Evolutionary conservation across 2,888 invertebrate species (phyloP).

Genomic region (Melanostoma scalare): DNA sequence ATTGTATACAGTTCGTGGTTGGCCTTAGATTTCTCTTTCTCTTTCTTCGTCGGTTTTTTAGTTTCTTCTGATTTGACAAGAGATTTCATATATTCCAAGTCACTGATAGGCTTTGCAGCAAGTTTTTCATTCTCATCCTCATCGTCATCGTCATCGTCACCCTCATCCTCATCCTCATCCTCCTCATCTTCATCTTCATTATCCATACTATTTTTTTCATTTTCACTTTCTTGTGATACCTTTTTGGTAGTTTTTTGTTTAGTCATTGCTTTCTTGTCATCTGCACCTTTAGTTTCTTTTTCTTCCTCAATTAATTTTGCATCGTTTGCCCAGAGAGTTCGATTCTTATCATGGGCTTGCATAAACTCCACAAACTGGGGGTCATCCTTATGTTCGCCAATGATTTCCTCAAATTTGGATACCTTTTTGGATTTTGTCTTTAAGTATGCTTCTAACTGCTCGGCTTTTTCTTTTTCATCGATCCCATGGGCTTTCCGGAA

Average conservation of each 20-base stretch:
- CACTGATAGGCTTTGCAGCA: constrained; percentile 89
- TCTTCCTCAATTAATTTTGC: constrained; percentile 76
- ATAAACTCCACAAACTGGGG: constrained; percentile 95
- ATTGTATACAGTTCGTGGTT: constrained; percentile 84
- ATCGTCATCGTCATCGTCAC: constrained; percentile 73
- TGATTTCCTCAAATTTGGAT: constrained; percentile 85
- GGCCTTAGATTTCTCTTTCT: constrained; percentile 77
- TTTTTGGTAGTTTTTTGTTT: constrained; percentile 79
- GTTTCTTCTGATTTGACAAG: constrained; percentile 82
- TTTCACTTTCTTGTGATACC: constrained; percentile 74
- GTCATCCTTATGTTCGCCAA: constrained; percentile 92
- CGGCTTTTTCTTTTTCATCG: constrained; percentile 76
- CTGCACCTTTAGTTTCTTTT: constrained; percentile 80
- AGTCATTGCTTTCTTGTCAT: constrained; percentile 73
- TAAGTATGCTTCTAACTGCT: constrained; percentile 75
- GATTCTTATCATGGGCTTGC: constrained; percentile 88
- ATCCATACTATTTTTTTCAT: too few species aligned
- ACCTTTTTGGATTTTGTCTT: constrained; percentile 78
- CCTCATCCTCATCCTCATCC: constrained; percentile 81
- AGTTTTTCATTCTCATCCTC: constrained; percentile 83
- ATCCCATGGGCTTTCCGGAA: constrained; percentile 82
- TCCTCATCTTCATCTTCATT: constrained; percentile 72
- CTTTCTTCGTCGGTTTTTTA: constrained; percentile 79
- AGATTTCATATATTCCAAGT: constrained; percentile 90
- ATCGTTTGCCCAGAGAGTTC: constrained; percentile 84